phyloP scores from a whole-genome alignment of 2,113 vertebrate genomes.

The Coturnix japonica region DNA sequence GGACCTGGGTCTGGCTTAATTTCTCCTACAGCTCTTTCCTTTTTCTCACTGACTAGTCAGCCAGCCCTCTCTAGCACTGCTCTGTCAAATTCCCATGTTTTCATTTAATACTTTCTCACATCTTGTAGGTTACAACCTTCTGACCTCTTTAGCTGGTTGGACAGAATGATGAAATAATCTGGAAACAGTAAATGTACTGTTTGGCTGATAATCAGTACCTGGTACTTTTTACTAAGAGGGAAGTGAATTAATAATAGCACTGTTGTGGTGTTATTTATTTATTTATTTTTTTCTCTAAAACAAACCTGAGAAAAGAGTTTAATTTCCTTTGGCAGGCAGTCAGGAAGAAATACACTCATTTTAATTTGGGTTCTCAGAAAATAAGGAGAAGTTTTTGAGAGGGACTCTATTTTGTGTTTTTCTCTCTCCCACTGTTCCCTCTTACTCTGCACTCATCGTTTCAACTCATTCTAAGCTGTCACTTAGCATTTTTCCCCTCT shows the following conservation, averaged over 20 bases:
- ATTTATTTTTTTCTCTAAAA: not conserved
- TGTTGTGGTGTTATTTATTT: not conserved
- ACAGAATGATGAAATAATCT: not conserved
- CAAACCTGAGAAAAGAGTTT: not conserved
- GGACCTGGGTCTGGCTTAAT: not conserved
- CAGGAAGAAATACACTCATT: not conserved
- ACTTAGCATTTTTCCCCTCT: conserved; percentile 54
- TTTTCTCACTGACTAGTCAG: not conserved
- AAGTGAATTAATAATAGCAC: conserved; percentile 5
- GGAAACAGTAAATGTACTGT: not conserved
- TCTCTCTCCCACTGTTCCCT: not conserved
- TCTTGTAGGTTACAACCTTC: not conserved
- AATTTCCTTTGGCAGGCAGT: conserved; percentile 4
- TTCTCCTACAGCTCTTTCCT: not conserved
- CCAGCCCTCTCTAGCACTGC: not conserved
- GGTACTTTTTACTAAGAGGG: not conserved
- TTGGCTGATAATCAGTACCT: not conserved
- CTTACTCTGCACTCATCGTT: not conserved
- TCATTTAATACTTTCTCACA: not conserved
- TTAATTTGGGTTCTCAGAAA: not conserved
- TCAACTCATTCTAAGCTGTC: conserved; percentile 56
- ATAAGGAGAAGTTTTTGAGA: not conserved
- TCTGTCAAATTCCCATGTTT: not conserved
- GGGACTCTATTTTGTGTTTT: not conserved
- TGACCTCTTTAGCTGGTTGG: not conserved